phyloP scores from a whole-genome alignment of 1,140 invertebrate genomes.

The Drosophila lowei region DNA sequence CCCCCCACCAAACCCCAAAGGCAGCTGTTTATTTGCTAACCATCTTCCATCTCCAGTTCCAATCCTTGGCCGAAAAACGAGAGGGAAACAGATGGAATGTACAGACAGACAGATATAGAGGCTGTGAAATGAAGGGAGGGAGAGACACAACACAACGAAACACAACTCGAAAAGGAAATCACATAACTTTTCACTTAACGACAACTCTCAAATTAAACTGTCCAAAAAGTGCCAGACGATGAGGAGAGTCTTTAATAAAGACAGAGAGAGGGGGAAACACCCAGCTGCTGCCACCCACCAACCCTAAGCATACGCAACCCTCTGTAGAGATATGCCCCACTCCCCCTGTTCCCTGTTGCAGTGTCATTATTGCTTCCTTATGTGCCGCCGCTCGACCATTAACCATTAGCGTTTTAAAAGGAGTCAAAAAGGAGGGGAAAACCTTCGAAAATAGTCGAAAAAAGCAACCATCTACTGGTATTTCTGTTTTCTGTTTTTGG shows the following conservation, averaged over 20 bases:
- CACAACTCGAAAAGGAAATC: constrained; percentile 55
- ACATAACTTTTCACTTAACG: constrained; percentile 80
- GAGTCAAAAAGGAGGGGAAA: constrained; percentile 32
- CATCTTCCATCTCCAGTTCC: constrained; percentile 37
- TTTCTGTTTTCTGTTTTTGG: background rate
- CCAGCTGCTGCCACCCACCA: constrained; percentile 25
- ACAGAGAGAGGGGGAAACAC: constrained; percentile 12
- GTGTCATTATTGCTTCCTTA: constrained; percentile 49
- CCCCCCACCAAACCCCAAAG: background rate
- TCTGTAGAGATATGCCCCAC: too few species aligned
- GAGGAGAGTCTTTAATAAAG: constrained; percentile 40
- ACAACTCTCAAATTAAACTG: constrained; percentile 76
- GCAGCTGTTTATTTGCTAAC: constrained; percentile 50
- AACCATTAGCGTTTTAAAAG: constrained; percentile 35
- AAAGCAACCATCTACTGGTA: background rate
- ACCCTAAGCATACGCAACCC: background rate
- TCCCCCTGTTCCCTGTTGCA: too few species aligned
- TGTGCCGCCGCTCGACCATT: constrained; percentile 17
- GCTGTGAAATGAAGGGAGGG: background rate
- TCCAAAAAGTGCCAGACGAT: constrained; percentile 44
- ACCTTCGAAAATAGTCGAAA: constrained; percentile 3
- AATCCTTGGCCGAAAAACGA: constrained; percentile 16
- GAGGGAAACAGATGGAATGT: constrained; percentile 8
- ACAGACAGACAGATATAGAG: constrained; percentile 1
- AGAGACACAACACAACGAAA: constrained; percentile 30